Percentiles rank a stretch among this genome's conserved stretches.
phyloP scores from a whole-genome alignment of 2,888 invertebrate species.

The Cantharis flavilabris region DNA sequence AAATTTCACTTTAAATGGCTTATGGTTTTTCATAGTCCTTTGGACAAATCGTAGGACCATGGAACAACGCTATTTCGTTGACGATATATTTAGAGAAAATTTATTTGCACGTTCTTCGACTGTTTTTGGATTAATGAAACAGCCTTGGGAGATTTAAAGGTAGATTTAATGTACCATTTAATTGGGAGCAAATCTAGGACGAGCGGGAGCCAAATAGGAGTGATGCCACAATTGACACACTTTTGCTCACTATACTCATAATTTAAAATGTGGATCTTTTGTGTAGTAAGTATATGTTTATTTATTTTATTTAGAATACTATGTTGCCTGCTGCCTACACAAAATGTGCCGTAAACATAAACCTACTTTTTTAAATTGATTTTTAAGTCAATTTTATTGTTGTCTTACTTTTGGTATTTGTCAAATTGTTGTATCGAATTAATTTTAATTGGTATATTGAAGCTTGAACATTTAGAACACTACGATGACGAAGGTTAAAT shows the following conservation, averaged over 20 bases:
- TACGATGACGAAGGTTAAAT: not conserved
- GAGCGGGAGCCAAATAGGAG: not conserved
- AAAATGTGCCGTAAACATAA: not conserved
- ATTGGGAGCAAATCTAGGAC: not conserved
- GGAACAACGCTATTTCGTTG: too few species aligned
- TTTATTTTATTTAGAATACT: not conserved
- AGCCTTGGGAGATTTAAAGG: too few species aligned
- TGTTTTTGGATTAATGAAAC: too few species aligned
- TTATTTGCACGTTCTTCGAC: too few species aligned
- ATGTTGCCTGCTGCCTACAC: not conserved
- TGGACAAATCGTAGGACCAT: too few species aligned
- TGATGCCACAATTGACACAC: not conserved
- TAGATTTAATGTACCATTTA: too few species aligned
- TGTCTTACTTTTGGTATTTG: slow-evolving; percentile 3
- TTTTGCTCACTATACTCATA: not conserved
- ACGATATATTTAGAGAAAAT: too few species aligned
- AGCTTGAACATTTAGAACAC: not conserved
- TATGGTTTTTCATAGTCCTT: too few species aligned
- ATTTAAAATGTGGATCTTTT: not conserved
- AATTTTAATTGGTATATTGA: not conserved
- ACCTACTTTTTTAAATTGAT: slow-evolving; percentile 2
- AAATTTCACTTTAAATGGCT: too few species aligned
- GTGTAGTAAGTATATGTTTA: not conserved
- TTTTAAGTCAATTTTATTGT: slow-evolving; percentile 1
- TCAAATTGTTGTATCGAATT: not conserved